Evolutionary conservation across 2,797 vertebrate species (phyloP), one percentile per base, ranked within the genome.

Genomic region (Rhinatrema bivittatum): DNA sequence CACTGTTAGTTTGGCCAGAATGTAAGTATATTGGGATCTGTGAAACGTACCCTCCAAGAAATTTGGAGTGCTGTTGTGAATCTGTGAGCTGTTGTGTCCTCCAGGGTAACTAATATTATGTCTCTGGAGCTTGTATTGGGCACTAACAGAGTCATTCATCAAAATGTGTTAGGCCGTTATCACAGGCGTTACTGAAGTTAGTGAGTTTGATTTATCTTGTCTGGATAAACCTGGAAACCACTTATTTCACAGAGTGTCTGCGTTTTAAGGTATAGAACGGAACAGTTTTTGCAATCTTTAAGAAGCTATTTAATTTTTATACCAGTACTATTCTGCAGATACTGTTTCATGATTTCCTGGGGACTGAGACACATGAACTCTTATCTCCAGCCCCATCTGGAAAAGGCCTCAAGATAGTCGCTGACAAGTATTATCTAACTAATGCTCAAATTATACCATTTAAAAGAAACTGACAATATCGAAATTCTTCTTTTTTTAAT

Each of bases 191-290:
- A n/a, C n/a, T n/a, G n/a, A 50, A 41, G 44, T 42, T 53, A 51
- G 25, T 52, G 56, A 16, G 3, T 44, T 1, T 3, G 27, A 40
- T 39, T 49, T 32, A 29, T 39, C 61, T 57, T 68, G n/a, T 31
- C 27, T 19, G 14, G 36, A 50, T 31, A 45, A 49, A 38, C 34
- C 19, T 32, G 22, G 21, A 33, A 49, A 48, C 24, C 18, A 29
- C n/a, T 7, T 32, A 42, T 55, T 53, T 43, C 29, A n/a, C 26
- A 4, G 3, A 60, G 52, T 43, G 51, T 45, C 50, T 52, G 21
- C 46, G 33, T 50, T 67, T 45, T 45, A 62, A 66, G 61, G 25
- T 37, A 56, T 42, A n/a, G n/a, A n/a, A n/a, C n/a, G n/a, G n/a
- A n/a, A n/a, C n/a, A n/a, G 26, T 39, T 46, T 47, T 39, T 46